phyloP scores from a whole-genome alignment of 1,140 invertebrate genomes.

The Lasioglossum baleicum region DNA sequence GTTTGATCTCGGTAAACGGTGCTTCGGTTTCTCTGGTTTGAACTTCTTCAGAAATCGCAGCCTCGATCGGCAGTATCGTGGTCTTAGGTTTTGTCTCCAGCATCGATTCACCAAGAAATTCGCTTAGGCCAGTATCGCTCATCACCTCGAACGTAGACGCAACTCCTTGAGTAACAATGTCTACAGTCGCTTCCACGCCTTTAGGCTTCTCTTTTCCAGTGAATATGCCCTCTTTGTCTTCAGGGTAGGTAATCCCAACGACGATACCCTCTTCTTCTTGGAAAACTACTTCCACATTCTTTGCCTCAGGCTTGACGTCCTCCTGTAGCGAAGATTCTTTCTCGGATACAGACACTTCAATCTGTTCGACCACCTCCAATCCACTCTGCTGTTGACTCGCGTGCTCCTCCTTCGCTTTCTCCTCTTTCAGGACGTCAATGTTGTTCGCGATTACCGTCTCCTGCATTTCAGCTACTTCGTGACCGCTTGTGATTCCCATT shows the following conservation, averaged over 20 bases:
- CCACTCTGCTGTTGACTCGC: slow-evolving; percentile 73
- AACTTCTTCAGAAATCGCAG: slow-evolving; percentile 75
- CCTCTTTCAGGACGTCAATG: slow-evolving; percentile 63
- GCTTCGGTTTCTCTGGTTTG: slow-evolving; percentile 80
- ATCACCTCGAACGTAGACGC: slow-evolving; percentile 80
- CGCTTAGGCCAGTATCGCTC: slow-evolving; percentile 71
- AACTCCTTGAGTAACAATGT: slow-evolving; percentile 79
- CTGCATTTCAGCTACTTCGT: slow-evolving; percentile 78
- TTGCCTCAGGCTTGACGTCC: slow-evolving; percentile 78
- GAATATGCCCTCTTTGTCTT: slow-evolving; percentile 80
- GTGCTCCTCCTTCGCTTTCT: slow-evolving; percentile 67
- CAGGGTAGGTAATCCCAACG: slow-evolving; percentile 76
- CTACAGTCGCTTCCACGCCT: slow-evolving; percentile 75
- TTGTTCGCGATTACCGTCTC: slow-evolving; percentile 72
- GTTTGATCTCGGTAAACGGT: slow-evolving; percentile 72
- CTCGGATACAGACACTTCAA: slow-evolving; percentile 78
- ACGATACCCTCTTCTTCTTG: slow-evolving; percentile 78
- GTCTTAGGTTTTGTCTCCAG: slow-evolving; percentile 73
- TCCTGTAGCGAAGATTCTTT: slow-evolving; percentile 78
- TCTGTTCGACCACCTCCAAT: slow-evolving; percentile 76
- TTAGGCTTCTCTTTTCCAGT: slow-evolving; percentile 71
- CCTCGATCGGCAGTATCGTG: slow-evolving; percentile 77
- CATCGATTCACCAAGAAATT: slow-evolving; percentile 69
- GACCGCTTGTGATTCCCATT: slow-evolving; percentile 75
- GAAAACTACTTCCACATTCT: slow-evolving; percentile 77